These are phyloP conservation scores for Philaethria dido DNA, from an alignment of 2,888 invertebrate species.

Conservation along the genomic window DNA sequence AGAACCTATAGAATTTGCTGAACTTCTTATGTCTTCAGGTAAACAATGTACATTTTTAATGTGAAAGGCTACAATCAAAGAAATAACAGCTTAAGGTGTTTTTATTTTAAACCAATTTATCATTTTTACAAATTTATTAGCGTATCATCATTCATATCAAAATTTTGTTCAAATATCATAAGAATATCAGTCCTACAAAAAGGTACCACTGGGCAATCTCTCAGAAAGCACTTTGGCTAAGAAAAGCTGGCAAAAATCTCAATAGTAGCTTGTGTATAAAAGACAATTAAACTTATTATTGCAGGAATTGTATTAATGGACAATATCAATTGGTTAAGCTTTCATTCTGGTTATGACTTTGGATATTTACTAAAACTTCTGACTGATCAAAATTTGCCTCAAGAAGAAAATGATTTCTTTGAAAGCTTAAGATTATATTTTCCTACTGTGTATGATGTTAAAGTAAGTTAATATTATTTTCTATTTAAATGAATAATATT, in stretches of 20 bases:
- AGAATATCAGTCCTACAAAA: too few relatives aligned
- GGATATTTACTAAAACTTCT: slow-evolving; percentile 96
- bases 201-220: too few relatives aligned
- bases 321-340: slow-evolving; percentile 97
- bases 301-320: slow-evolving; percentile 94
- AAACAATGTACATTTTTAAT: slow-evolving; percentile 13
- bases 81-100: neutral
- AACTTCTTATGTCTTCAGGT: slow-evolving; percentile 96
- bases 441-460: slow-evolving; percentile 97
- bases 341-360: slow-evolving; percentile 98
- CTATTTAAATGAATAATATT: neutral
- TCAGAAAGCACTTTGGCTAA: too few relatives aligned
- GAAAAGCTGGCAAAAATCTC: too few relatives aligned
- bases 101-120: too few relatives aligned
- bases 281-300: too few relatives aligned
- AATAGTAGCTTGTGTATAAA: too few relatives aligned
- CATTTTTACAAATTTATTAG: too few relatives aligned
- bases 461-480: slow-evolving; percentile 76
- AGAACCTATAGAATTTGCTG: slow-evolving; percentile 96
- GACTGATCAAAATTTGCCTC: slow-evolving; percentile 94
- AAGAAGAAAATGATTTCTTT: slow-evolving; percentile 96
- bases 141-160: too few relatives aligned
- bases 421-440: slow-evolving; percentile 94
- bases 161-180: too few relatives aligned
- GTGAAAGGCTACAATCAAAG: neutral